Evolutionary conservation across 2,888 invertebrate species (phyloP), one percentile per base, ranked within the genome.

Genomic region (Anaspis maculata): DNA sequence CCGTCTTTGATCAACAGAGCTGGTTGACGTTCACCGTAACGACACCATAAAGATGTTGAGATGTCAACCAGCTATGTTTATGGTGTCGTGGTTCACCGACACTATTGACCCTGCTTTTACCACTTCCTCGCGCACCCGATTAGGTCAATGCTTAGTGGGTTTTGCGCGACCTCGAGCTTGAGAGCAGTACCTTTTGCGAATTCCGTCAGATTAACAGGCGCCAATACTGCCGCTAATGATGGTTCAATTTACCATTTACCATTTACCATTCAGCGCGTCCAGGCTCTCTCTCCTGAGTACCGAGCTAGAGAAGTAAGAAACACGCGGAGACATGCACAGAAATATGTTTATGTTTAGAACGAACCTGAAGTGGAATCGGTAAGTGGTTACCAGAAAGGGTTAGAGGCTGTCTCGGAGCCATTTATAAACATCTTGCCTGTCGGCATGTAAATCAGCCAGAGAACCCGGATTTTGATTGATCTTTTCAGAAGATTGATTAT

Each of bases 351-450:
- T n/a, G n/a, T n/a, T n/a, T n/a, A n/a, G n/a, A n/a, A n/a, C 19
- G 19, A 9, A 37, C 39, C 34, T 40, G 48, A 43, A 46, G 48
- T 48, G 51, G 42, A 44, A 45, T 46, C 49, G 47, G 48, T 48
- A 48, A 52, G 50, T 51, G 50, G 49, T 48, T 44, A 42, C 34
- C 46, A 41, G 44, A 48, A 48, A 49, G 48, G 51, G 48, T 52
- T 52, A 45, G 50, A 48, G 49, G 49, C 57, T 63, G 63, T 62
- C 62, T 63, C 61, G 61, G 52, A 54, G 57, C 59, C 62, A 62
- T 65, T 64, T 64, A 65, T 64, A 64, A 62, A 63, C 63, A 64
- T 64, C 63, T 63, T 62, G 59, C 61, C 59, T 60, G 63, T 62
- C 64, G 61, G 60, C 61, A 65, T 64, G 65, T 63, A 65, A 65